Evolutionary conservation across 2,113 vertebrate genomes (phyloP).

Genomic region (Otocyon megalotis): DNA sequence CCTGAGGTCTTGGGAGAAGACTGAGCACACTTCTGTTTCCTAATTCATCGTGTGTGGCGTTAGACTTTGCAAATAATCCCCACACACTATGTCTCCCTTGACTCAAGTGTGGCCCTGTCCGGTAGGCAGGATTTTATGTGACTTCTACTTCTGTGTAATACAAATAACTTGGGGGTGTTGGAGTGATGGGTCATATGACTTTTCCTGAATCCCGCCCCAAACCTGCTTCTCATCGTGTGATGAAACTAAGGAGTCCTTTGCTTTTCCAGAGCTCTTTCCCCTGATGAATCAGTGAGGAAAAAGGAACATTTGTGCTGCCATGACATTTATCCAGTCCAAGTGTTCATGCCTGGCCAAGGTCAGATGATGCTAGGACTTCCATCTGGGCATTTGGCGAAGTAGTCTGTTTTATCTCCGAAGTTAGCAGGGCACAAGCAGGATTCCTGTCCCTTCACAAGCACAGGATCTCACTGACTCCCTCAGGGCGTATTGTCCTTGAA

Average conservation of each 20-base stretch:
- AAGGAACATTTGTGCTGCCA: background rate
- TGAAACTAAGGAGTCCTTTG: background rate
- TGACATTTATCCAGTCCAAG: background rate
- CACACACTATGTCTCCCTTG: fast-evolving
- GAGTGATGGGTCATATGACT: background rate
- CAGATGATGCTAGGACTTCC: background rate
- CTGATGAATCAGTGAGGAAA: background rate
- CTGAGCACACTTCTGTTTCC: background rate
- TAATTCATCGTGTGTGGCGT: fast-evolving
- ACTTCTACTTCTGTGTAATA: background rate
- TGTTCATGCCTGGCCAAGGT: background rate
- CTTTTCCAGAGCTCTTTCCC: background rate
- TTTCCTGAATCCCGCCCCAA: background rate
- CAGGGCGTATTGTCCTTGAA: background rate
- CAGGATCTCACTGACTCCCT: background rate
- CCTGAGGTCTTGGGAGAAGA: no score
- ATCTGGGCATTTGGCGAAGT: background rate
- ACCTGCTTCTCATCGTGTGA: background rate
- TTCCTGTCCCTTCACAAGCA: background rate
- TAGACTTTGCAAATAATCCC: background rate
- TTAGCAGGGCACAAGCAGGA: background rate
- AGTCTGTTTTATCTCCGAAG: background rate
- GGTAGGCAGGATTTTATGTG: background rate
- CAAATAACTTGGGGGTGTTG: background rate
- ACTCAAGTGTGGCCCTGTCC: fast-evolving